Evolutionary conservation across 2,797 vertebrate genomes (phyloP).

Genomic region (Hippoglossus hippoglossus): DNA sequence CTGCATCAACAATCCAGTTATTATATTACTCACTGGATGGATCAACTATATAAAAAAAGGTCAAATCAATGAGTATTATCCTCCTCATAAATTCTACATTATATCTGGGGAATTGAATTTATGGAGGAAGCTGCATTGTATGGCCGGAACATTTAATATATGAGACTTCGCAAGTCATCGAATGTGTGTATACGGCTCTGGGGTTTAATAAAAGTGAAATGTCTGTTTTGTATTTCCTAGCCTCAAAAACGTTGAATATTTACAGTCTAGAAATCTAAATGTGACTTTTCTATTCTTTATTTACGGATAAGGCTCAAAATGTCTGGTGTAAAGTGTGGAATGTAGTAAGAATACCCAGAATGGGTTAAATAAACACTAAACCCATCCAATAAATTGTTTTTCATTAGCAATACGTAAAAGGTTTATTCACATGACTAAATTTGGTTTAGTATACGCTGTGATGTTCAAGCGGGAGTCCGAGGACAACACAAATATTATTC

Average conservation of each 20-base stretch:
- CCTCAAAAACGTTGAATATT: constrained; percentile 19
- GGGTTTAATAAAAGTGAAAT: constrained; percentile 18
- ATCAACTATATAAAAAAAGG: constrained; percentile 43
- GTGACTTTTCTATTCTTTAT: not conserved
- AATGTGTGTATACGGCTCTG: constrained; percentile 2
- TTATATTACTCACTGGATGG: constrained; percentile 48
- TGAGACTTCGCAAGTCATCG: constrained; percentile 17
- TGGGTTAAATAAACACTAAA: not conserved
- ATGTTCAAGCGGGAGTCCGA: not conserved
- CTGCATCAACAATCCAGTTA: constrained; percentile 46
- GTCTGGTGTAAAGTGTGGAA: not conserved
- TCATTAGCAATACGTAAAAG: not conserved
- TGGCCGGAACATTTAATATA: constrained; percentile 34
- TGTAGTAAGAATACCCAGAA: not conserved
- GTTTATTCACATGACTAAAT: not conserved
- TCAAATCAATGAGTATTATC: constrained; percentile 73
- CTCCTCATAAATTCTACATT: constrained; percentile 60
- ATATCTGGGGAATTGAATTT: constrained; percentile 51
- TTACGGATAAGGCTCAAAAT: not conserved
- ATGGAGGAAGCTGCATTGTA: constrained; percentile 20
- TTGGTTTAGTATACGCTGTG: not conserved
- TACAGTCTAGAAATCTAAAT: not conserved
- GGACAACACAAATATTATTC: not conserved
- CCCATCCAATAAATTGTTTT: not conserved
- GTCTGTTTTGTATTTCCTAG: constrained; percentile 14